Evolutionary conservation across 1,140 invertebrate genomes (phyloP).

Genomic region (Drosophila bocqueti): DNA sequence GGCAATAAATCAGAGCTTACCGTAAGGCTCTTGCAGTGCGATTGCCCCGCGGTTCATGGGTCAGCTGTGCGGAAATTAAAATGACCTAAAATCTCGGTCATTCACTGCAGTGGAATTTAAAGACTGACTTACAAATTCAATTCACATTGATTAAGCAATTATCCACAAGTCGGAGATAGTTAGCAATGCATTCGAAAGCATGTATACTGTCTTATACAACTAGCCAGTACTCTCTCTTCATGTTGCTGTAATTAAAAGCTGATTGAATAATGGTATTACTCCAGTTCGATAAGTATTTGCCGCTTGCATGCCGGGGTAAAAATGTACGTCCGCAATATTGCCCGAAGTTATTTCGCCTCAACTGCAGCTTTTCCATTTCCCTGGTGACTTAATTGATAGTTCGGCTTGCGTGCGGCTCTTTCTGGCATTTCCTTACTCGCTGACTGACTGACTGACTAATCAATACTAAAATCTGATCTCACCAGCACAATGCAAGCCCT

Average conservation of each 20-base stretch:
- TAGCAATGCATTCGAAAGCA: constrained; percentile 14
- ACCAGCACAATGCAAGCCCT: constrained; percentile 4
- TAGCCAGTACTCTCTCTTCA: constrained; percentile 6
- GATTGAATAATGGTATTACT: constrained; percentile 41
- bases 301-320: constrained; percentile 29
- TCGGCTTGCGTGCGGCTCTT: constrained; percentile 22
- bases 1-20: constrained; percentile 50
- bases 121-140: constrained; percentile 10
- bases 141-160: constrained; percentile 39
- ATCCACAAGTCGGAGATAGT: constrained; percentile 4
- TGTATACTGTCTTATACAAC: constrained; percentile 43
- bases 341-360: neutral
- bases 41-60: constrained; percentile 9
- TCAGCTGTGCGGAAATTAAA: constrained; percentile 8
- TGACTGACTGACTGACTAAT: constrained; percentile 7
- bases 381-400: constrained; percentile 57
- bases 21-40: neutral
- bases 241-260: constrained; percentile 6
- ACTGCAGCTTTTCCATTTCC: constrained; percentile 35
- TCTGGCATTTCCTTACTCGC: constrained; percentile 51
- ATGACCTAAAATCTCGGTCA: constrained; percentile 13
- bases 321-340: constrained; percentile 49
- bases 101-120: neutral
- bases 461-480: constrained; percentile 2
- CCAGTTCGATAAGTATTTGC: constrained; percentile 36